Evolutionary conservation across 2,113 vertebrate species (phyloP).

Genomic region (Dromaius novaehollandiae): DNA sequence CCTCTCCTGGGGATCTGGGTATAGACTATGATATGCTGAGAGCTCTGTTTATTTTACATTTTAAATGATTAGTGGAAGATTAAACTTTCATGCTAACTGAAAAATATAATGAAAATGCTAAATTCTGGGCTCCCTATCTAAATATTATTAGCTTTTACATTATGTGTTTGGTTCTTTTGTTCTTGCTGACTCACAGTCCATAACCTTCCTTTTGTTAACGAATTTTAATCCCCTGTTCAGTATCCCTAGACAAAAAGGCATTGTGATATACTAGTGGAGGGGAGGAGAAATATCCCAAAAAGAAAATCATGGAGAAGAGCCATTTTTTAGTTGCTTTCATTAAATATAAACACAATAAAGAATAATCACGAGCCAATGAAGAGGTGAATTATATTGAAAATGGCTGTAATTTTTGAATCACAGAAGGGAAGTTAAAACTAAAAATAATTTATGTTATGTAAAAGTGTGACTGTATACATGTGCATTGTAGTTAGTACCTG

Average conservation of each 20-base stretch:
- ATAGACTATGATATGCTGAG: constrained; percentile 25
- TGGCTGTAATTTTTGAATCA: not conserved
- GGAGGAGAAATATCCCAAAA: not conserved
- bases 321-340: not conserved
- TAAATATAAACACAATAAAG: not conserved
- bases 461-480: not conserved
- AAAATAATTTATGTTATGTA: not conserved
- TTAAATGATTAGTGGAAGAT: constrained; percentile 62
- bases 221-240: constrained; percentile 51
- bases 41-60: constrained; percentile 57
- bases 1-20: constrained; percentile 43
- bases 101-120: constrained; percentile 66
- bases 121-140: constrained; percentile 47
- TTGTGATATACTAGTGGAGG: not conserved
- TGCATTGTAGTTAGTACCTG: not conserved
- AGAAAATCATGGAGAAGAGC: not conserved
- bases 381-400: not conserved
- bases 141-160: constrained; percentile 67
- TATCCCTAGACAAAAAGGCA: constrained; percentile 14
- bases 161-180: constrained; percentile 52
- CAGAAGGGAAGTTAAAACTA: not conserved
- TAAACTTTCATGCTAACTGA: constrained; percentile 63
- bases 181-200: constrained; percentile 62
- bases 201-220: constrained; percentile 44
- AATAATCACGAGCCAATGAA: not conserved